phyloP scores from a whole-genome alignment of 2,888 invertebrate genomes.

The Orthosia gracilis region DNA sequence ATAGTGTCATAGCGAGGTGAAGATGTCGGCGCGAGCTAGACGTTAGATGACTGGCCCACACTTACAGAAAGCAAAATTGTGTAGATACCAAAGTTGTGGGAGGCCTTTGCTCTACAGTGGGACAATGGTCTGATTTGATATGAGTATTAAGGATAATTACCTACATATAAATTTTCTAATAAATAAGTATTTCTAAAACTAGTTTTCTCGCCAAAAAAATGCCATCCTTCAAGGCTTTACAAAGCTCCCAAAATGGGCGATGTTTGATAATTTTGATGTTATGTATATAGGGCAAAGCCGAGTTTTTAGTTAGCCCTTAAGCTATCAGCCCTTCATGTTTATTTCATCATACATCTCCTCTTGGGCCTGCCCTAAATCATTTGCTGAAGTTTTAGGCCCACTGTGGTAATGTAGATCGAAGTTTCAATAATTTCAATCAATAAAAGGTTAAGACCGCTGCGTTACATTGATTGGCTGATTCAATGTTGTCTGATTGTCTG shows the following conservation, averaged over 20 bases:
- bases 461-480: conserved; percentile 40
- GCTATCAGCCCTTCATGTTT: too few species aligned
- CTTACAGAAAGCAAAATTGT: not conserved
- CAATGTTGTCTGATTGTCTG: conserved; percentile 39
- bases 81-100: not conserved
- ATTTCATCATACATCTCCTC: not conserved
- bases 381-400: not conserved
- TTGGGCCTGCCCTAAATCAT: not conserved
- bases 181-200: not conserved
- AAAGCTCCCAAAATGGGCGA: not conserved
- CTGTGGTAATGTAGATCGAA: not conserved
- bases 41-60: not conserved
- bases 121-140: too few species aligned
- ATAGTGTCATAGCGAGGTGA: not conserved
- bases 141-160: too few species aligned
- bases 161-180: not conserved
- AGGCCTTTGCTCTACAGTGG: not conserved
- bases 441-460: conserved; percentile 26
- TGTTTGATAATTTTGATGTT: not conserved
- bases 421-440: not conserved
- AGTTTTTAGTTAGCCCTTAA: too few species aligned
- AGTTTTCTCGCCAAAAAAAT: not conserved
- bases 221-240: not conserved
- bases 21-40: too few species aligned
- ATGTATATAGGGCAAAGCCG: too few species aligned